These are phyloP conservation scores for Galemys pyrenaicus DNA, from an alignment of 2,113 vertebrate species.

Conservation along the genomic window DNA sequence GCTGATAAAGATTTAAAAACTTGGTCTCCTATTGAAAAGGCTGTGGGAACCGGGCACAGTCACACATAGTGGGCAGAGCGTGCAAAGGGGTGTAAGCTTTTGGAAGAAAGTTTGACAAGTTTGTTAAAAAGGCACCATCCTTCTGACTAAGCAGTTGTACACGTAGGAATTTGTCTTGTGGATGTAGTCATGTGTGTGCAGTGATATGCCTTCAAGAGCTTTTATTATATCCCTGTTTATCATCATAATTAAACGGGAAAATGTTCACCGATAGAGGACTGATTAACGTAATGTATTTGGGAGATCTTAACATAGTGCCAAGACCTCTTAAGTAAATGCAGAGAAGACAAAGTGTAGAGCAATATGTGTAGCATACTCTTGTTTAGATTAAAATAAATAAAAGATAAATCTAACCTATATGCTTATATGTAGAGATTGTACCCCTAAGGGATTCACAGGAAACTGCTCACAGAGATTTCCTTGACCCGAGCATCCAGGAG, in stretches of 20 bases:
- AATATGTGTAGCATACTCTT: background rate
- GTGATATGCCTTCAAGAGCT: background rate
- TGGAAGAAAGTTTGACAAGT: background rate
- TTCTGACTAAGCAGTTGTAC: background rate
- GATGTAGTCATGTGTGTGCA: background rate
- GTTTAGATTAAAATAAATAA: background rate
- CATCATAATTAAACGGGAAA: background rate
- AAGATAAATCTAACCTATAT: background rate
- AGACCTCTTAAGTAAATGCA: background rate
- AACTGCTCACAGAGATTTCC: background rate
- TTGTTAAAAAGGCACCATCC: background rate
- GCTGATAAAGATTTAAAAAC: background rate
- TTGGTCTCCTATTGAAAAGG: background rate
- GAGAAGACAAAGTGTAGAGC: background rate
- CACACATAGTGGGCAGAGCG: background rate
- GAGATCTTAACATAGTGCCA: background rate
- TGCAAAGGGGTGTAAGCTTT: background rate
- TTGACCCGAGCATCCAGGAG: background rate
- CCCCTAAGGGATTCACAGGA: background rate
- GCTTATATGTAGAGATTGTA: background rate
- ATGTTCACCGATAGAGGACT: background rate
- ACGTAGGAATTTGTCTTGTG: background rate
- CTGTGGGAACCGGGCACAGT: background rate
- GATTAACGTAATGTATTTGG: background rate
- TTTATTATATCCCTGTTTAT: background rate